phyloP scores from a whole-genome alignment of 2,888 invertebrate genomes.

The Tetranychus piercei region DNA sequence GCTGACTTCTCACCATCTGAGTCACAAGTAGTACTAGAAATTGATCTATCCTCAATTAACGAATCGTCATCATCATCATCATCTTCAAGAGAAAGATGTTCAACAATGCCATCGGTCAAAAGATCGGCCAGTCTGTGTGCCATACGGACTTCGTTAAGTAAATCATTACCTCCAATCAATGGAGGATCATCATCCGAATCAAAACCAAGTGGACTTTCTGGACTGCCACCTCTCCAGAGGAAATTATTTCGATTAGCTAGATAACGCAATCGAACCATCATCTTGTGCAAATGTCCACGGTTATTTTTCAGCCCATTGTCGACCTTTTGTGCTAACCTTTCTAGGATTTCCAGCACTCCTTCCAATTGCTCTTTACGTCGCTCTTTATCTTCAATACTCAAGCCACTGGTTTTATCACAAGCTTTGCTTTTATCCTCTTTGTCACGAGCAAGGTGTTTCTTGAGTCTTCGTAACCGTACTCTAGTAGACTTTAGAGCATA shows the following conservation, averaged over 20 bases:
- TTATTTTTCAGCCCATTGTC: neutral
- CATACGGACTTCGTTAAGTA: neutral
- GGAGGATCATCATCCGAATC: slow-evolving; percentile 15
- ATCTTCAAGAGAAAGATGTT: neutral
- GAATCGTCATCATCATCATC: neutral
- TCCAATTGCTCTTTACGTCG: slow-evolving; percentile 9
- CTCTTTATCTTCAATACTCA: neutral
- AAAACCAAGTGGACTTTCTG: slow-evolving; percentile 2
- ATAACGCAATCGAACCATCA: slow-evolving; percentile 13
- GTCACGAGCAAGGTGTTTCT: neutral
- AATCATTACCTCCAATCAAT: neutral
- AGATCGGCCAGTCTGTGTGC: neutral
- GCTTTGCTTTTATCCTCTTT: neutral
- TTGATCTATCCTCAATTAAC: neutral
- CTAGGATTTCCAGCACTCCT: slow-evolving; percentile 11
- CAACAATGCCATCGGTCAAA: slow-evolving; percentile 3
- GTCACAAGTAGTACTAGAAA: neutral
- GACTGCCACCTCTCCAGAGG: slow-evolving; percentile 14
- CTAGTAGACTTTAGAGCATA: slow-evolving; percentile 6
- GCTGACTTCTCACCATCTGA: neutral
- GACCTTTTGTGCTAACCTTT: slow-evolving; percentile 6
- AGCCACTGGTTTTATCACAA: neutral
- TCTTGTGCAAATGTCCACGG: slow-evolving; percentile 2
- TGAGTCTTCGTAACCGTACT: slow-evolving; percentile 9
- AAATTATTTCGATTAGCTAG: slow-evolving; percentile 18